Conservation (phyloP, 1,140 invertebrate genomes). For the Forficula auricularia region DNA sequence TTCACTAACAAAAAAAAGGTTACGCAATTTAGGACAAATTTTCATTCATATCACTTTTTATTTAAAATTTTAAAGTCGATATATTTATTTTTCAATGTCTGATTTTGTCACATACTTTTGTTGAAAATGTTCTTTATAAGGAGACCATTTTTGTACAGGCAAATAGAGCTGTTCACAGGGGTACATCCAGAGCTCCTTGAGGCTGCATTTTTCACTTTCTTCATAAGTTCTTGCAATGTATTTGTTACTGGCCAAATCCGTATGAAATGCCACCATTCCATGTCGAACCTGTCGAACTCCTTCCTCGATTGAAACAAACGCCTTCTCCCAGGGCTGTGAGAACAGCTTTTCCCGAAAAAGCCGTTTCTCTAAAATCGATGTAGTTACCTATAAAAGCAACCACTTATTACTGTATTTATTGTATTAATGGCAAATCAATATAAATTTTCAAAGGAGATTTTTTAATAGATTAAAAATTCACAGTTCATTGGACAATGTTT, state of each 20-base stretch:
- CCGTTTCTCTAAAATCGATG: no score
- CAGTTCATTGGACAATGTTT: no score
- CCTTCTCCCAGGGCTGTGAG: neutral
- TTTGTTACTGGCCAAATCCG: constrained; percentile 30
- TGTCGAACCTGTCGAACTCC: neutral
- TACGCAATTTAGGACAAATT: no score
- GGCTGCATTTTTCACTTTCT: constrained; percentile 44
- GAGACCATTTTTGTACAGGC: constrained; percentile 35
- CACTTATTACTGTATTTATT: no score
- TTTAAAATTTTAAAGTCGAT: no score
- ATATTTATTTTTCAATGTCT: no score
- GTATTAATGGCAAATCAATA: no score
- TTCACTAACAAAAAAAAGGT: no score
- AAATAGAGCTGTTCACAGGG: constrained; percentile 31
- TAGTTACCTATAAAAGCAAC: no score
- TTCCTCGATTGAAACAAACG: neutral
- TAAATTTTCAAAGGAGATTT: no score
- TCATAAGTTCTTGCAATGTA: constrained; percentile 40
- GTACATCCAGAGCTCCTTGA: constrained; percentile 40
- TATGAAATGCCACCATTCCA: constrained; percentile 4
- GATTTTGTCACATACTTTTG: neutral
- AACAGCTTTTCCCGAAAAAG: constrained; percentile 1
- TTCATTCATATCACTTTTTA: no score
- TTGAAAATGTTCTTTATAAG: constrained; percentile 36
- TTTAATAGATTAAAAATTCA: no score